Percentiles rank a stretch among this genome's conserved stretches.
phyloP scores from a whole-genome alignment of 2,888 invertebrate species.

The Chalcosyrphus nemorum region DNA sequence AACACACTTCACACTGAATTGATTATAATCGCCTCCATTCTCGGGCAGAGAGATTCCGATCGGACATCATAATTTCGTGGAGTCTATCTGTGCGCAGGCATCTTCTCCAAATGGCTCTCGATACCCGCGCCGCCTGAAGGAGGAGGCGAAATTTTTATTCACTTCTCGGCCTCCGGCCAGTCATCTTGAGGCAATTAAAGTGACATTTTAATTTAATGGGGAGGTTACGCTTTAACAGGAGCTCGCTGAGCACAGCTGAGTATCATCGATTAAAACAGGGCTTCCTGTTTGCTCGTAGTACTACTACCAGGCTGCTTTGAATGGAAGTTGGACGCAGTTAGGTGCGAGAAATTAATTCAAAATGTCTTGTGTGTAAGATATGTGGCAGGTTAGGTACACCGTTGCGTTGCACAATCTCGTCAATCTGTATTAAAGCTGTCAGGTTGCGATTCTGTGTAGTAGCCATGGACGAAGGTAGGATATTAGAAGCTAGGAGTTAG shows the following conservation, averaged over 20 bases:
- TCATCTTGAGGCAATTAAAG: constrained; percentile 64
- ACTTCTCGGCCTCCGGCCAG: constrained; percentile 23
- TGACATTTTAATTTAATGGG: constrained; percentile 72
- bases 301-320: too few species aligned
- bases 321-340: constrained; percentile 33
- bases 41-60: constrained; percentile 48
- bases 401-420: constrained; percentile 58
- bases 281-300: constrained; percentile 28
- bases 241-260: constrained; percentile 36
- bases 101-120: constrained; percentile 62
- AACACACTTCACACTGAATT: constrained; percentile 62
- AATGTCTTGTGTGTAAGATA: constrained; percentile 53
- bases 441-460: constrained; percentile 3
- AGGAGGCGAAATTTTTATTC: constrained; percentile 51
- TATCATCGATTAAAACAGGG: constrained; percentile 51
- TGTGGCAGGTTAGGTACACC: constrained; percentile 44
- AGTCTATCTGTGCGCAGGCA: constrained; percentile 52
- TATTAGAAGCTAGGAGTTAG: too few species aligned
- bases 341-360: constrained; percentile 67
- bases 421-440: constrained; percentile 46
- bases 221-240: constrained; percentile 59
- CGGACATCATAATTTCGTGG: constrained; percentile 64
- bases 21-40: constrained; percentile 57
- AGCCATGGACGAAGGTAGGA: background rate
- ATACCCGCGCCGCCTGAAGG: constrained; percentile 67